Evolutionary conservation across 2,888 invertebrate species (phyloP), one percentile per base, ranked within the genome.

Genomic region (Tricholauxania praeusta): DNA sequence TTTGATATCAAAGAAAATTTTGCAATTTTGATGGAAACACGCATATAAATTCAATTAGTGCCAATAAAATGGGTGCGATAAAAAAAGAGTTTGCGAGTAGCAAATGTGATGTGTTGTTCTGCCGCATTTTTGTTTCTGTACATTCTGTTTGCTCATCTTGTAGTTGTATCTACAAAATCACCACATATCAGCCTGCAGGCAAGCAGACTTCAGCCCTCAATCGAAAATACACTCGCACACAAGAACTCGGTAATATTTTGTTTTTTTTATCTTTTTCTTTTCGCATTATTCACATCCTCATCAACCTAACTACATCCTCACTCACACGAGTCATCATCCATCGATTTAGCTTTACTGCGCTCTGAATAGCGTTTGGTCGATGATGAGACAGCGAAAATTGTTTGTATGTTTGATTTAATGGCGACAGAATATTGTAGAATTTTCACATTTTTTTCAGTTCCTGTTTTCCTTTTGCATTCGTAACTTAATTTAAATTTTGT

Each of bases 371-470:
- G 49, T 48, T 51, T 15, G 12, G 59, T 48, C 69, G 15, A 14
- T 52, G 70, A 72, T 51, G 72, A 65, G 66, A 51, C 51, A 60
- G 60, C 66, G 12, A 51, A 28, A 52, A 17, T 28, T 53, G 32
- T 71, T 52, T 63, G 19, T 39, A 53, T 51, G 22, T 71, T 63
- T n/a, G 70, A 69, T 59, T 69, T 69, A 60, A 69, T 60, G 69
- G 22, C 49, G 51, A 60, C 59, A 59, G 32, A 48, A 28, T 12
- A 47, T 17, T 48, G 28, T 49, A 51, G 19, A 22, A 14, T n/a
- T 12, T 48, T 17, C 32, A 14, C 28, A n/a, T 28, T 47, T 48
- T 51, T 14, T 47, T 64, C 17, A 39, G 39, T 39, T 39, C 39
- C 39, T 39, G 39, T 39, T 39, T 39, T 39, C 39, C 39, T 39